Base-by-base conservation (phyloP, 2,797 vertebrate genomes). In the Hydrocynus forskahlii region DNA sequence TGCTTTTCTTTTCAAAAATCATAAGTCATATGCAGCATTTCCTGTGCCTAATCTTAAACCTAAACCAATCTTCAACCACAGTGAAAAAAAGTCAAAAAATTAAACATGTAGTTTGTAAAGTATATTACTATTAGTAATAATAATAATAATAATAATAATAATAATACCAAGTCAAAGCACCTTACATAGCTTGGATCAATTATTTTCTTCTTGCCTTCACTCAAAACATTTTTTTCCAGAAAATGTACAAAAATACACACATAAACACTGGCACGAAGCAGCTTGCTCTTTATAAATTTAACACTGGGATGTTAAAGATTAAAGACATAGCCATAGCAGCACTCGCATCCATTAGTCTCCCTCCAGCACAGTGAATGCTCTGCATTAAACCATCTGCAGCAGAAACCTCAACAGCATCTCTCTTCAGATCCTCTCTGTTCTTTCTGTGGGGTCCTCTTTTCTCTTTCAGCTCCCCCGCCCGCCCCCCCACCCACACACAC, bases 301-400 rank as follows among this genome's bases (percentile, higher is more conserved):
- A 52, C 48, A 75, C 25, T 6, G 52, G 12, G 45, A 52, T 68
- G 72, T 75, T 38, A 83, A 69, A 83, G 67, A 64, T 64, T 17
- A 78, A 70, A 75, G 17, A 59, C 21, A 64, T 23, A 67, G 25
- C 14, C 40, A 60, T 16, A 5, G 29, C n/a, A 75, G 45, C 14
- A 21, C 66, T 45, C n/a, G 17, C 55, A 75, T 45, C 72, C 72
- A 75, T 75, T 60, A 74, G 35, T 60, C 35, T 25, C 17, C 25
- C 12, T 38, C 55, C 55, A 60, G 35, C 13, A 45, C 35, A 55
- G 19, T 38, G 10, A 73, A 55, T 25, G n/a, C 25, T 52, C 60
- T 66, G 80, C 52, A 67, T 78, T 67, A 67, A 82, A 48, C 12
- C 81, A 50, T 73, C 75, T 83, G 76, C 81, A 76, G 64, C 25